These are phyloP conservation scores for Scylla paramamosain DNA, from an alignment of 1,140 invertebrate species.

Conservation along the genomic window DNA sequence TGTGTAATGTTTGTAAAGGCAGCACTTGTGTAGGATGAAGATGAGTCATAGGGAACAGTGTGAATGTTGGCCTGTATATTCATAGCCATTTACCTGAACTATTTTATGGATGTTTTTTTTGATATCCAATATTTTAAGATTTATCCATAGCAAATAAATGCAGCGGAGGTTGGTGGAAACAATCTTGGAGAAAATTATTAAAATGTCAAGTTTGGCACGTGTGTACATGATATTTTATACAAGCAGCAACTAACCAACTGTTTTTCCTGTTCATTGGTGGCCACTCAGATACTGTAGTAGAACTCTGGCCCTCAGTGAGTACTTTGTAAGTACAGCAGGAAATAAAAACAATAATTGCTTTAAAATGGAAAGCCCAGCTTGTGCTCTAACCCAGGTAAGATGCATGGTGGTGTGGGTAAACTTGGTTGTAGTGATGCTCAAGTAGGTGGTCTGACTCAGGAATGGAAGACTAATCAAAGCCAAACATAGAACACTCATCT, in stretches of 20 bases:
- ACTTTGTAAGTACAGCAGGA: constrained; percentile 44
- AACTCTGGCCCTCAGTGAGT: constrained; percentile 33
- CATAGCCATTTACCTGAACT: too few relatives aligned
- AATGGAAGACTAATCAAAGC: neutral
- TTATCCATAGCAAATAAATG: too few relatives aligned
- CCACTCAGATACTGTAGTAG: constrained; percentile 49
- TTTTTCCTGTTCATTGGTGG: constrained; percentile 42
- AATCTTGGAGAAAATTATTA: neutral
- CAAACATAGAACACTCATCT: neutral
- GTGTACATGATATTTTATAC: constrained; percentile 21
- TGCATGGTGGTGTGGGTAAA: neutral
- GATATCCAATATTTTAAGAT: neutral
- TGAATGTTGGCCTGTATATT: too few relatives aligned
- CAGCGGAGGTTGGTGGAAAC: neutral
- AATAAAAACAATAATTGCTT: constrained; percentile 35
- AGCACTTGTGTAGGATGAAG: too few relatives aligned
- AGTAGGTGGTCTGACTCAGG: neutral
- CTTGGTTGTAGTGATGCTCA: neutral
- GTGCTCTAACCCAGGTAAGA: constrained; percentile 45
- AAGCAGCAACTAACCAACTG: constrained; percentile 35
- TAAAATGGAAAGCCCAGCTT: constrained; percentile 54
- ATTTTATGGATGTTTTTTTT: too few relatives aligned
- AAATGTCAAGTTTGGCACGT: neutral
- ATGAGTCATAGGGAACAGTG: too few relatives aligned
- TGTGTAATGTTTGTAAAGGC: too few relatives aligned